Evolutionary conservation across 2,113 vertebrate species (phyloP).

Genomic region (Python bivittatus): DNA sequence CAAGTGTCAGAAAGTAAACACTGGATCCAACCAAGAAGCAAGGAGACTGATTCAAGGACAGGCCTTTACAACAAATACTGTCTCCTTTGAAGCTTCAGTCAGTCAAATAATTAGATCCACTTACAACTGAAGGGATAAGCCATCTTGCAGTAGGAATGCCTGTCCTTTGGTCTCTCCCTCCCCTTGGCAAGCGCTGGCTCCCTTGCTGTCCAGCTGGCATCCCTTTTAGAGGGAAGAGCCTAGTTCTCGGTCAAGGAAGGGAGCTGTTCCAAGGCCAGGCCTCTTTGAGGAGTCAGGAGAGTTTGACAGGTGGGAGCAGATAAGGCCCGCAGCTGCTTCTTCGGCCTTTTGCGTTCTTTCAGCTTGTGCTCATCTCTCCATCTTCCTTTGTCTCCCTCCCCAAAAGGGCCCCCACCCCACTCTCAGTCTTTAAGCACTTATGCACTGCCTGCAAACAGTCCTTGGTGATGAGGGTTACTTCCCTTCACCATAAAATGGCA

Average conservation of each 20-base stretch:
- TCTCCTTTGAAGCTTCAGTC: neutral
- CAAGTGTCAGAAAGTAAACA: neutral
- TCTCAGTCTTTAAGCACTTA: neutral
- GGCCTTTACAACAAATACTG: neutral
- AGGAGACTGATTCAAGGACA: neutral
- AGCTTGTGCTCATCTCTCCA: neutral
- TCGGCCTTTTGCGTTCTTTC: neutral
- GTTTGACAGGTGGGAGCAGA: neutral
- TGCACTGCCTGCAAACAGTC: neutral
- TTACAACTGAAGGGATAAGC: neutral
- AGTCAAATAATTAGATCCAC: neutral
- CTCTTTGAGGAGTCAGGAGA: neutral
- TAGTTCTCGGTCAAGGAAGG: neutral
- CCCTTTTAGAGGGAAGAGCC: neutral
- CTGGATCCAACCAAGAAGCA: neutral
- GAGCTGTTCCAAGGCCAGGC: neutral
- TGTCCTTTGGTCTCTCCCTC: neutral
- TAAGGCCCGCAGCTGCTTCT: neutral
- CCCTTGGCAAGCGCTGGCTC: neutral
- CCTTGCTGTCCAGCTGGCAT: neutral
- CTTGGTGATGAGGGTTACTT: neutral
- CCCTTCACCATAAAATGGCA: neutral
- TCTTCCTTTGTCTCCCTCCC: neutral
- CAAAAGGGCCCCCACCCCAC: neutral
- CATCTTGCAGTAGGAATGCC: neutral